Evolutionary conservation across 2,888 invertebrate species (phyloP), one percentile per base, ranked within the genome.

Genomic region (Minunthozetes semirufus): DNA sequence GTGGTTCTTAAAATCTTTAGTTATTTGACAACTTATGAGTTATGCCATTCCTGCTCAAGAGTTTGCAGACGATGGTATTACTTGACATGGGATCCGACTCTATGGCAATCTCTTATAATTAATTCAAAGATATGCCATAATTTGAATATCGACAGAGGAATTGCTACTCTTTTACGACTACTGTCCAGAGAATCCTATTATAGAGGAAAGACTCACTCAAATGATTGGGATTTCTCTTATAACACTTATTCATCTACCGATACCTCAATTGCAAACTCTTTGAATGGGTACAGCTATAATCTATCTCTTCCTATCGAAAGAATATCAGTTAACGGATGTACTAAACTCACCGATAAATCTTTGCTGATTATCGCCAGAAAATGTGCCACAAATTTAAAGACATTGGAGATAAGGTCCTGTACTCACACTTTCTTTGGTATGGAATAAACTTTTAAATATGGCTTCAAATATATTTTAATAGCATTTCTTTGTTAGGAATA

Each of bases 321-420:
- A 72, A 87, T 90, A 42, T 87, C 19, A n/a, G 22, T 56, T 56
- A 56, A 19, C 13, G 22, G n/a, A n/a, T 56, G 56, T 22, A n/a
- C 88, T 76, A 86, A 88, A 84, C 86, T 93, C 76, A 89, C 91
- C 5, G 90, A 92, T 81, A 88, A 89, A 76, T 92, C 92, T 19
- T 85, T 93, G 15, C 87, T 89, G 80, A 83, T 90, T 66, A 84
- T 93, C 46, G 90, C 91, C 0, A 87, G 90, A 61, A 86, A 90
- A 66, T 93, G 93, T n/a, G 56, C 22, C 83, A 89, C 92, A 0
- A 90, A 91, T 81, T 84, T 94, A 75, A 89, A 91, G 6, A 90
- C 91, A 80, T 84, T 94, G 73, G 91, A 92, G 77, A 85, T 93
- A 72, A 90, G 90, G 77, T 89, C 88, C 1, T 90, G 91, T 78